Percentiles rank a stretch among this genome's conserved stretches.
phyloP scores from a whole-genome alignment of 1,140 invertebrate species.

The Maconellicoccus hirsutus region DNA sequence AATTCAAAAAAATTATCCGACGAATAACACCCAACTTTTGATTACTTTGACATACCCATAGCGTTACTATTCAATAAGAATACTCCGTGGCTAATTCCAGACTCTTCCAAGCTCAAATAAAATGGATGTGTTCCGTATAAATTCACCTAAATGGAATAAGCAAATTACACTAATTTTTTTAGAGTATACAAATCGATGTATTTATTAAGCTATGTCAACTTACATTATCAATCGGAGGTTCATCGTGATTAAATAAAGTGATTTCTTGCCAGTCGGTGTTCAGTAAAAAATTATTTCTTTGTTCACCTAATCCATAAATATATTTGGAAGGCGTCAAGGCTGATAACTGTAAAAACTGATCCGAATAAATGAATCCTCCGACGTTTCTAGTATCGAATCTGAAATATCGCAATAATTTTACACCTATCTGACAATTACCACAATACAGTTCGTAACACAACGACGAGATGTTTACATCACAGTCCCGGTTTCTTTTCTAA shows the following conservation, averaged over 20 bases:
- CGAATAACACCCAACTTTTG: conserved; percentile 32
- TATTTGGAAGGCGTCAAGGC: conserved; percentile 45
- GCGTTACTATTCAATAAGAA: conserved; percentile 69
- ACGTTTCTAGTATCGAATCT: conserved; percentile 60
- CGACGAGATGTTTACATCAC: conserved; percentile 25
- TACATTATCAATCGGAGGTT: conserved; percentile 46
- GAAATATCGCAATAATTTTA: conserved; percentile 38
- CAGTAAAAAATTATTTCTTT: conserved; percentile 45
- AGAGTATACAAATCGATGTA: conserved; percentile 33
- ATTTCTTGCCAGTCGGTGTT: conserved; percentile 51
- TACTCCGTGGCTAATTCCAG: conserved; percentile 53
- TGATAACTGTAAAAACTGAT: conserved; percentile 76
- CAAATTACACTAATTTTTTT: conserved; percentile 29
- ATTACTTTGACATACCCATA: conserved; percentile 48
- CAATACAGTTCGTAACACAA: background rate
- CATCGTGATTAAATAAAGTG: conserved; percentile 56
- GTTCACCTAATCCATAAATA: conserved; percentile 76
- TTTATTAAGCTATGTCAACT: conserved; percentile 35
- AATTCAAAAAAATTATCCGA: conserved; percentile 37
- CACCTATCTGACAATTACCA: too few relatives aligned
- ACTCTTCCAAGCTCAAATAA: conserved; percentile 57
- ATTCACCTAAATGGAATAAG: conserved; percentile 53
- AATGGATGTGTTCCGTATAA: conserved; percentile 79
- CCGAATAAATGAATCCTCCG: conserved; percentile 61
- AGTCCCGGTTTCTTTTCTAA: conserved; percentile 26